These are phyloP conservation scores for Parauchenoglanis punctatus DNA, from an alignment of 2,797 vertebrate species.

Conservation along the genomic window DNA sequence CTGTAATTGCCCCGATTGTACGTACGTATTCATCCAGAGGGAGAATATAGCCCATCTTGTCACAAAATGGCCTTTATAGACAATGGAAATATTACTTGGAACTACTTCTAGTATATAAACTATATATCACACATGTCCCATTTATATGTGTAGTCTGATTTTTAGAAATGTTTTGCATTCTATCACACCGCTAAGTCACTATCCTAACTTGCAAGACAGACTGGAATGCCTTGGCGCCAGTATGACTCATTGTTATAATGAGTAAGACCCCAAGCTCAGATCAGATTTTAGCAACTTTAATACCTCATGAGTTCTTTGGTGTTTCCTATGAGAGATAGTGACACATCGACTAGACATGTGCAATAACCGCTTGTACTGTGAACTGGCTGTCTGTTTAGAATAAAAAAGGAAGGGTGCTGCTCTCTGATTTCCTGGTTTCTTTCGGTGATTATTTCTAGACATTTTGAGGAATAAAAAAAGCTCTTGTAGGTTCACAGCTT, in stretches of 20 bases:
- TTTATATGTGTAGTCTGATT: neutral
- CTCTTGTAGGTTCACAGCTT: neutral
- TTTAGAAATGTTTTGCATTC: constrained; percentile 8
- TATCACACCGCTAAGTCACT: neutral
- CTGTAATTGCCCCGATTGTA: constrained; percentile 50
- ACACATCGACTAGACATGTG: neutral
- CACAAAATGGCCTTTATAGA: neutral
- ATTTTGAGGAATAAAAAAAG: neutral
- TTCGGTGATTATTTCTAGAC: neutral
- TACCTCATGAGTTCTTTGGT: neutral
- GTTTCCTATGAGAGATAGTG: constrained; percentile 5
- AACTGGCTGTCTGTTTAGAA: neutral
- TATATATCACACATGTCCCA: neutral
- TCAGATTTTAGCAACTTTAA: neutral
- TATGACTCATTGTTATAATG: constrained; percentile 1
- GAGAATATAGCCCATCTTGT: neutral
- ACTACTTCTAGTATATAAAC: neutral
- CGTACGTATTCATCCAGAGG: constrained; percentile 5
- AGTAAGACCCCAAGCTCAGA: neutral
- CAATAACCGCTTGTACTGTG: too few species aligned
- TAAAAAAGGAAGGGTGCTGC: neutral
- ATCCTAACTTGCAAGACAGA: neutral
- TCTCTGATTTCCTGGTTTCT: neutral
- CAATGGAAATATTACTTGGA: neutral
- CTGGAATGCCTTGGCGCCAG: neutral